Percentiles rank a stretch among this genome's conserved stretches.
Evolutionary conservation across 2,797 vertebrate species (phyloP).

Genomic region (Cichlasoma orientale): DNA sequence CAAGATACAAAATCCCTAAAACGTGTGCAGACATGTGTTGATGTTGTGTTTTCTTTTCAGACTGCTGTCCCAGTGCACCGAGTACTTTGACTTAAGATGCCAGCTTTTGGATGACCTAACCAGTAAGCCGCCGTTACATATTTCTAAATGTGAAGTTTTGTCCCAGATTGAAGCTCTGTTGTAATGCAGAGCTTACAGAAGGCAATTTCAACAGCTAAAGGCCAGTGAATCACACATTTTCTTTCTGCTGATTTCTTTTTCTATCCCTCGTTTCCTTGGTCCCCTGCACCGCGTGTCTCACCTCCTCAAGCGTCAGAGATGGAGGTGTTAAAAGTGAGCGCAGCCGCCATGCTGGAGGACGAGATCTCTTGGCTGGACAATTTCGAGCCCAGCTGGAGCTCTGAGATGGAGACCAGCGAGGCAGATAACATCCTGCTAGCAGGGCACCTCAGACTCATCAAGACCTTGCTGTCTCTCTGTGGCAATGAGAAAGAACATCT

Average conservation of each 20-base stretch:
- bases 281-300: background rate
- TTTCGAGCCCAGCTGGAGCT: conserved; percentile 96
- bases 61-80: conserved; percentile 94
- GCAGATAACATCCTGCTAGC: conserved; percentile 96
- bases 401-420: conserved; percentile 96
- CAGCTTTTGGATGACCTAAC: conserved; percentile 96
- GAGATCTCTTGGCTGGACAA: conserved; percentile 99
- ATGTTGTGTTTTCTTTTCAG: conserved; percentile 70
- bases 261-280: background rate
- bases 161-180: background rate
- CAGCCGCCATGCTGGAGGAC: conserved; percentile 96
- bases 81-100: conserved; percentile 97
- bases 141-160: background rate
- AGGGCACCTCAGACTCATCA: conserved; percentile 95
- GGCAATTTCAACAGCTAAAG: background rate
- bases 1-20: background rate
- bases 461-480: conserved; percentile 95
- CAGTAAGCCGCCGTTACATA: conserved; percentile 77
- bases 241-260: background rate
- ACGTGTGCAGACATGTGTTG: background rate
- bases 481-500: conserved; percentile 96
- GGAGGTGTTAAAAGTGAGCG: conserved; percentile 93
- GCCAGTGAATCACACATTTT: background rate
- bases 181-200: background rate
- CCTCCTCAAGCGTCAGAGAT: conserved; percentile 89